Conservation (phyloP, 2,888 invertebrate genomes). For the Chrysopilus asiliformis region DNA sequence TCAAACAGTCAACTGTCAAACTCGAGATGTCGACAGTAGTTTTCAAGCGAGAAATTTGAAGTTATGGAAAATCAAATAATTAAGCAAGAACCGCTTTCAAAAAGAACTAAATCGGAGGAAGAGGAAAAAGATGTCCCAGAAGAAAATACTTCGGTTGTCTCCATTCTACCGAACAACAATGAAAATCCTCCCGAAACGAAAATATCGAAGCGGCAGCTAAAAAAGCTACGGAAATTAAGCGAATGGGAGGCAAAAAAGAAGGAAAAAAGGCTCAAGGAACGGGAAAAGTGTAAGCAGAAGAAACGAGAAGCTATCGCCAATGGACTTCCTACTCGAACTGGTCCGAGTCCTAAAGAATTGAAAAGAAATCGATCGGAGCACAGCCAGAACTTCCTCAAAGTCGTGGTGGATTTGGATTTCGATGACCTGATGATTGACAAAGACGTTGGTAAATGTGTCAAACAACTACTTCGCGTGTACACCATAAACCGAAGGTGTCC, state of each 20-base stretch:
- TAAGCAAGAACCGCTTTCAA: neutral
- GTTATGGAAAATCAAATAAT: neutral
- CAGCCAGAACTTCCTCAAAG: constrained; percentile 46
- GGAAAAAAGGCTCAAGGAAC: constrained; percentile 57
- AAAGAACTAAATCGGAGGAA: constrained; percentile 39
- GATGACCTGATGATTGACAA: constrained; percentile 81
- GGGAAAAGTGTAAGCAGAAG: constrained; percentile 54
- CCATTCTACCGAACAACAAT: too few relatives aligned
- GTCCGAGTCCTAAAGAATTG: constrained; percentile 63
- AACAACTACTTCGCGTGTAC: constrained; percentile 83
- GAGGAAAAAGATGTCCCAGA: constrained; percentile 58
- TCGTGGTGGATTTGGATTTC: constrained; percentile 84
- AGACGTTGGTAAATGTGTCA: constrained; percentile 77
- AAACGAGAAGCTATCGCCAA: constrained; percentile 53
- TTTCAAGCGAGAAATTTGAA: neutral
- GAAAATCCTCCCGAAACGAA: neutral
- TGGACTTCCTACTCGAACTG: constrained; percentile 47
- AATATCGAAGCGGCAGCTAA: constrained; percentile 48
- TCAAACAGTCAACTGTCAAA: neutral
- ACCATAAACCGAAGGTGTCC: constrained; percentile 72
- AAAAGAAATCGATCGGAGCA: constrained; percentile 60
- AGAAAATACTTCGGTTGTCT: too few relatives aligned
- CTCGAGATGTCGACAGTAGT: neutral
- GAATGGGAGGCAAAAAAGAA: constrained; percentile 59
- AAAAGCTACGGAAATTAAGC: constrained; percentile 53